Evolutionary conservation across 2,113 vertebrate species (phyloP), one percentile per base, ranked within the genome.

Genomic region (Vireo altiloquus): DNA sequence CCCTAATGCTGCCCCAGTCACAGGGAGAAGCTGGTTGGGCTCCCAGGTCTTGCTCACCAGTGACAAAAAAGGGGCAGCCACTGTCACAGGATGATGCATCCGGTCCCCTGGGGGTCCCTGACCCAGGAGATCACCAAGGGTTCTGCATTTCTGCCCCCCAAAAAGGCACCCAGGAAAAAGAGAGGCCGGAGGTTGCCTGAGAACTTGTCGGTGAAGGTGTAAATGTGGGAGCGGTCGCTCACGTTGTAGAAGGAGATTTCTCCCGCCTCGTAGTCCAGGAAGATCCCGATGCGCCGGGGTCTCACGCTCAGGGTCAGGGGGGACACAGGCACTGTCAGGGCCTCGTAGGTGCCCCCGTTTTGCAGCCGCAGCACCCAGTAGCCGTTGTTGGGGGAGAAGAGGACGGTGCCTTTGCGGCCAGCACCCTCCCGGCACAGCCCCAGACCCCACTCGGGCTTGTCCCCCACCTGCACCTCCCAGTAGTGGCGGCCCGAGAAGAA

Each of bases 391-490:
- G 99, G 99, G n/a, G 98, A 98, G 25, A 99, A 97, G 6, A 98
- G 92, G 46, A 98, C 84, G 25, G 96, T 98, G 46, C 99, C 98
- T 57, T 98, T 99, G 46, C 99, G 95, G 92, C 91, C 92, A 14
- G 98, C 94, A 1, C 98, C 94, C 66, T 98, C 98, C 59, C 40
- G 97, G 85, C 97, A 99, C 47, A 99, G 96, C 5, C 99, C 99
- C 53, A 99, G 59, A 25, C 97, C 98, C 99, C 99, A 99, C 77
- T 99, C 99, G 0, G 98, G 97, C 83, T 98, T 98, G 65, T 98
- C 98, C n/a, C 98, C 98, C 33, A 99, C 98, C 40, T 98, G 94
- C 78, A 99, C 98, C 76, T 99, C 98, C 99, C 99, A 99, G 96
- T 99, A 99, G 96, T 95, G 97, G 39, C 98, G 97, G 50, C 98